A percentile compares a stretch with the other conserved stretches of the same genome.
These are phyloP conservation scores for Enteromius paludinosus DNA, from an alignment of 2,797 vertebrate species.

Conservation along the genomic window DNA sequence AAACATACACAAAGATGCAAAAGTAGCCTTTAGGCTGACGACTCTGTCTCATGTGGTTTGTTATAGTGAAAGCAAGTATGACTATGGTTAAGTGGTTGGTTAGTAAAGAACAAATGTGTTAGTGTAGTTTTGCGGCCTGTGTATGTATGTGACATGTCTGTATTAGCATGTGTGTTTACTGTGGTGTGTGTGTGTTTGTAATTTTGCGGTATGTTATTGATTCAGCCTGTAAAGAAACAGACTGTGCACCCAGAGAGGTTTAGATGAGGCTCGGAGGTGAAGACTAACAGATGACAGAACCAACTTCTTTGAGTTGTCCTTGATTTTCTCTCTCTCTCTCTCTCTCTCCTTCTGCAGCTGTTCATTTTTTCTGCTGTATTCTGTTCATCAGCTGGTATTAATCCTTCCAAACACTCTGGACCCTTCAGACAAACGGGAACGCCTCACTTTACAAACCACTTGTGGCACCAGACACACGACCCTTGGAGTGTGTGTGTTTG, in stretches of 20 bases:
- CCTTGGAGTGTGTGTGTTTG: slow-evolving; percentile 44
- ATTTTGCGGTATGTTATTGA: slow-evolving; percentile 33
- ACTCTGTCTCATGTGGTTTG: slow-evolving; percentile 1
- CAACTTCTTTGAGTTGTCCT: slow-evolving; percentile 19
- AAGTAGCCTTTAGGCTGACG: background rate
- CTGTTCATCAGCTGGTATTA: slow-evolving; percentile 52
- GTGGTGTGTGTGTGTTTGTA: background rate
- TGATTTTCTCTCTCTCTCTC: slow-evolving; percentile 43
- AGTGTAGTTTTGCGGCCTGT: background rate
- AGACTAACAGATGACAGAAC: slow-evolving; percentile 37
- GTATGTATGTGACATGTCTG: slow-evolving; percentile 17
- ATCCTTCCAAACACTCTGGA: slow-evolving; percentile 47
- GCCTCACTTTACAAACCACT: slow-evolving; percentile 54
- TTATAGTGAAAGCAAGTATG: background rate
- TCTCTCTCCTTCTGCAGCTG: slow-evolving; percentile 39
- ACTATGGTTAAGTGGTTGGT: slow-evolving; percentile 24
- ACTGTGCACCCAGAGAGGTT: slow-evolving; percentile 30
- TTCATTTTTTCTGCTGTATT: slow-evolving; percentile 45
- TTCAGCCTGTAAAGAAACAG: slow-evolving; percentile 36
- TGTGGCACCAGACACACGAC: slow-evolving; percentile 48
- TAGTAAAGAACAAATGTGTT: background rate
- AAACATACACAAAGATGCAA: background rate
- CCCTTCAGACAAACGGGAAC: slow-evolving; percentile 41
- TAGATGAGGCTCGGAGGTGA: slow-evolving; percentile 32
- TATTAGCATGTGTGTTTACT: slow-evolving; percentile 1